Evolutionary conservation across 2,797 vertebrate species (phyloP), one percentile per base, ranked within the genome.

Genomic region (Hypotaenidia philippensis): DNA sequence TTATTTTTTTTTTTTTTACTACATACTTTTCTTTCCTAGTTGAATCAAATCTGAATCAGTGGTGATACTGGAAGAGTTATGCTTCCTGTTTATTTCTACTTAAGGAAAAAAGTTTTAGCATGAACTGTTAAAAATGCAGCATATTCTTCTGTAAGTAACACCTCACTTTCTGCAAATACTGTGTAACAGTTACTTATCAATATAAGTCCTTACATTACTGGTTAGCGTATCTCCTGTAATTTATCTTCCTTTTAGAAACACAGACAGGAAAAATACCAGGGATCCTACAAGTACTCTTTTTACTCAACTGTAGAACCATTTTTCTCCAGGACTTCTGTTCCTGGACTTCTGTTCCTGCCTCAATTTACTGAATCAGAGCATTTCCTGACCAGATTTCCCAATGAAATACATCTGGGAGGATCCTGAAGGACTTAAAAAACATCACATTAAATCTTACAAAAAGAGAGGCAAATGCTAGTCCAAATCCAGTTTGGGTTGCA

Each of bases 71-170:
- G 36, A 71, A 82, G n/a, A 83, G 45, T 77, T 91, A 41, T 83
- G 57, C 27, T 94, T 91, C 91, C 83, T 95, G 94, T 89, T 93
- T 93, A 74, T 64, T 70, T 61, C 92, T 89, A 49, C 69, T 92
- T 84, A 44, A 80, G 40, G 57, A 90, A 71, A 55, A 36, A 60
- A n/a, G 2, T 25, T 66, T 21, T 66, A 36, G 22, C 13, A 64
- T 52, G 45, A 55, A 41, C 53, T 45, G 41, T 8, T 59, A 31
- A 76, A 94, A 93, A 77, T 36, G 8, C 59, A 81, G 40, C 29
- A 16, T 34, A 61, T 74, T 83, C 89, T 89, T 88, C 65, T 66
- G 66, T 81, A 93, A 93, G 23, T 85, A 94, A 83, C 31, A 76
- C 20, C 61, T 49, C 50, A 25, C 53, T 87, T 95, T 80, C 49